phyloP scores from a whole-genome alignment of 1,140 invertebrate genomes.

The Papilio polyxenes region DNA sequence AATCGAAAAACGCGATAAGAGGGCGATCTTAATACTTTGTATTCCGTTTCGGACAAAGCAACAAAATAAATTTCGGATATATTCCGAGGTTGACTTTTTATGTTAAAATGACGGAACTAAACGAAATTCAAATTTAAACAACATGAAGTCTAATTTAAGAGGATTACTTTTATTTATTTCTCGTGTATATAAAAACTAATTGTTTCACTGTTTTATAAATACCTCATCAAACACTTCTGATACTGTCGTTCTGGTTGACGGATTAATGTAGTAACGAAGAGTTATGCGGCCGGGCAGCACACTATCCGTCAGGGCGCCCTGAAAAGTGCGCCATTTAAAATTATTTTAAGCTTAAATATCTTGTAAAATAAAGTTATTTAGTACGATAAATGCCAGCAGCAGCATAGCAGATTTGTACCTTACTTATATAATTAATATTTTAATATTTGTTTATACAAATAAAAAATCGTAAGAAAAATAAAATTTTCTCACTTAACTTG shows the following conservation, averaged over 20 bases:
- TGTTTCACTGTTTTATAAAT: neutral
- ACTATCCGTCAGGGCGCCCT: neutral
- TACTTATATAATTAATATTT: neutral
- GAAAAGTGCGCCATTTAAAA: neutral
- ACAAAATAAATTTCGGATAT: too few relatives aligned
- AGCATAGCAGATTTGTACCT: neutral
- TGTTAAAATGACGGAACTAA: too few relatives aligned
- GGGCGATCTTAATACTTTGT: too few relatives aligned
- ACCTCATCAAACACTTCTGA: slow-evolving; percentile 13
- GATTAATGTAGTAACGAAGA: slow-evolving; percentile 10
- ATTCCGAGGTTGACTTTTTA: too few relatives aligned
- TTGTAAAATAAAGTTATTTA: neutral
- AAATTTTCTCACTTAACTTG: too few relatives aligned
- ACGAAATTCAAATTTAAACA: neutral
- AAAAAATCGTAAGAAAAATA: too few relatives aligned
- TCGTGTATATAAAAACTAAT: neutral
- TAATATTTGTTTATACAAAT: neutral
- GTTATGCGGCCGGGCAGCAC: neutral
- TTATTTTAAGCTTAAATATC: neutral
- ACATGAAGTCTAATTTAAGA: neutral
- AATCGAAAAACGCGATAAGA: too few relatives aligned
- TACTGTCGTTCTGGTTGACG: neutral
- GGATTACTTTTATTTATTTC: neutral
- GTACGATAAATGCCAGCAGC: neutral
- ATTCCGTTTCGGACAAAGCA: too few relatives aligned